phyloP scores from a whole-genome alignment of 2,113 vertebrate genomes.

The Dasypus novemcinctus region DNA sequence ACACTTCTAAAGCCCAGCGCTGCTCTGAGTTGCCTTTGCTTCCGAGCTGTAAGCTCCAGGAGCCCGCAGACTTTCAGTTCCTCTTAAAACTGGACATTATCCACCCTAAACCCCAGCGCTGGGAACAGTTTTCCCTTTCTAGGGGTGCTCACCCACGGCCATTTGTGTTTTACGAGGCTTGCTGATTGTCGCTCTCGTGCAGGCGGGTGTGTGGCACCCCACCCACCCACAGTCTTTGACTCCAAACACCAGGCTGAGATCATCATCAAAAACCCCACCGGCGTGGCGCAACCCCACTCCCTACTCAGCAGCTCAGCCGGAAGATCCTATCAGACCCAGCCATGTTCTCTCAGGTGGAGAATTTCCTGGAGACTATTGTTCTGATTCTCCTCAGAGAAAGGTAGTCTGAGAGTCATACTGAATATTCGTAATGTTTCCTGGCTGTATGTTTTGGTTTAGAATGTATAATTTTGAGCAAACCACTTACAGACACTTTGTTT shows the following conservation, averaged over 20 bases:
- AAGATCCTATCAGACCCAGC: background rate
- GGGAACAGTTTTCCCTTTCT: background rate
- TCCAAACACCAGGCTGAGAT: background rate
- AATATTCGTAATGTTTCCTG: conserved; percentile 42
- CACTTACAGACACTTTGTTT: conserved; percentile 21
- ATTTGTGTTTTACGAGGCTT: background rate
- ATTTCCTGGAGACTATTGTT: background rate
- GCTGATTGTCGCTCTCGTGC: background rate
- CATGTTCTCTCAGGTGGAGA: background rate
- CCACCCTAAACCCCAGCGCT: background rate
- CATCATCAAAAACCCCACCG: background rate
- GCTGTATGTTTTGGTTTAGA: conserved; percentile 19
- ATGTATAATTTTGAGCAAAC: conserved; percentile 47
- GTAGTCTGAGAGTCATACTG: conserved; percentile 31
- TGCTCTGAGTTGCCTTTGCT: background rate
- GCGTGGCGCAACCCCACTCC: background rate
- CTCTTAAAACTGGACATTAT: background rate
- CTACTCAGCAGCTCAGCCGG: fast-evolving
- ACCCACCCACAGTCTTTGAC: background rate
- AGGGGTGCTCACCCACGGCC: too few species aligned
- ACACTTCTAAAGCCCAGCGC: background rate
- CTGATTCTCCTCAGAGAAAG: background rate
- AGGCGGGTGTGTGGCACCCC: background rate
- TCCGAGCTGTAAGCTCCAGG: background rate
- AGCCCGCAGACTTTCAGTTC: background rate